Evolutionary conservation across 1,140 invertebrate genomes (phyloP).

Genomic region (Chrysoperla carnea): DNA sequence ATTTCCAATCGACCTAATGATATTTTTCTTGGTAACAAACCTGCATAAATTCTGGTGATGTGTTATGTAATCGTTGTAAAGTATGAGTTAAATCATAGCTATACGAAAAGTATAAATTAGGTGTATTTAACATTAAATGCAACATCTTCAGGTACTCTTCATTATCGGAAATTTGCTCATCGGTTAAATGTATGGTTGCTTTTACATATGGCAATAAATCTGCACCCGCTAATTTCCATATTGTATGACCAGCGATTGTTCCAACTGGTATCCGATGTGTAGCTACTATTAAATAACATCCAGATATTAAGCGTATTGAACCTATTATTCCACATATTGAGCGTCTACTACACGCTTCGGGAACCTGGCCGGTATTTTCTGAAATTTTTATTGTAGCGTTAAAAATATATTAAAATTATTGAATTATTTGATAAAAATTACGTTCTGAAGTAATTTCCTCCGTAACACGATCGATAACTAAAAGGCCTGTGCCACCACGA

Average conservation of each 20-base stretch:
- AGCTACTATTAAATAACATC: slow-evolving; percentile 78
- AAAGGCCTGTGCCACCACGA: slow-evolving; percentile 33
- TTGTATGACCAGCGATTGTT: slow-evolving; percentile 63
- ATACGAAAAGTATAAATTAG: slow-evolving; percentile 19
- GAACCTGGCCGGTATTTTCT: slow-evolving; percentile 38
- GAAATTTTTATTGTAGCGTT: slow-evolving; percentile 8
- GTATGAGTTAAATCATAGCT: slow-evolving; percentile 85
- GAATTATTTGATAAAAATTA: slow-evolving; percentile 16
- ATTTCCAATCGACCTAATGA: neutral
- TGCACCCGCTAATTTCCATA: slow-evolving; percentile 68
- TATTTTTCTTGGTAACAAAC: slow-evolving; percentile 20
- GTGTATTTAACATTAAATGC: slow-evolving; percentile 15
- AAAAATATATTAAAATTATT: neutral
- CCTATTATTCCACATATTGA: slow-evolving; percentile 83
- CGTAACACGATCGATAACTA: slow-evolving; percentile 53
- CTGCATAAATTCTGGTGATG: slow-evolving; percentile 67
- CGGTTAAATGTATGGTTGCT: slow-evolving; percentile 67
- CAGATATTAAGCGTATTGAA: slow-evolving; percentile 66
- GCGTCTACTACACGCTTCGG: slow-evolving; percentile 39
- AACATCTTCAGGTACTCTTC: slow-evolving; percentile 17
- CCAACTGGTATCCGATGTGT: slow-evolving; percentile 74
- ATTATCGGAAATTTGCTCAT: slow-evolving; percentile 47
- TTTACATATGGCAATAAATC: slow-evolving; percentile 78
- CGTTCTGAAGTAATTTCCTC: slow-evolving; percentile 46
- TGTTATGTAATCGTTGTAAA: slow-evolving; percentile 74